A percentile compares a stretch with the other conserved stretches of the same genome.
These are phyloP conservation scores for Masticophis lateralis DNA, from an alignment of 2,797 vertebrate genomes.

Conservation along the genomic window DNA sequence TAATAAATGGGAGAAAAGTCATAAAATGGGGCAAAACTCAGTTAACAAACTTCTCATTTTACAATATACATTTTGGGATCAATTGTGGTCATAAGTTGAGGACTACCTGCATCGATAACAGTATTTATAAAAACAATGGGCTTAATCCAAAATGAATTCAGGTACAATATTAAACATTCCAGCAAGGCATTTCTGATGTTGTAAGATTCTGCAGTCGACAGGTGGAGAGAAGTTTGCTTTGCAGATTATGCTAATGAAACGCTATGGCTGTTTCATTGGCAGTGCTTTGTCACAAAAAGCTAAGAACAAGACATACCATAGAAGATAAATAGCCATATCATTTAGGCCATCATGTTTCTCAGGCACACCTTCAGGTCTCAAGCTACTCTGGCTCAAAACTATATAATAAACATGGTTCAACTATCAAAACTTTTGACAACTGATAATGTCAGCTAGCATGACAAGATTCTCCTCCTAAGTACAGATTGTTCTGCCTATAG, in stretches of 20 bases:
- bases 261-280: background rate
- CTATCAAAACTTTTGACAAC: background rate
- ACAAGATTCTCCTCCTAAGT: background rate
- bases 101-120: background rate
- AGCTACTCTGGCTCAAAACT: background rate
- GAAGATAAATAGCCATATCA: background rate
- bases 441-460: background rate
- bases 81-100: background rate
- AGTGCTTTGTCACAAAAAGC: background rate
- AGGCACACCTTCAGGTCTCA: background rate
- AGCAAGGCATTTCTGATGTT: background rate
- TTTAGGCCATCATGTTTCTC: background rate
- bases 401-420: background rate
- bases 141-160: background rate
- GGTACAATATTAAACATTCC: background rate
- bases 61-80: background rate
- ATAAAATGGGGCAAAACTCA: background rate
- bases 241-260: background rate
- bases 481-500: background rate
- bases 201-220: background rate
- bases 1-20: background rate
- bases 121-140: background rate
- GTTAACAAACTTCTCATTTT: background rate
- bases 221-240: background rate
- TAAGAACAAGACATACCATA: no score